Evolutionary conservation across 2,797 vertebrate genomes (phyloP), one percentile per base, ranked within the genome.

Genomic region (Lithobates sylvaticus): DNA sequence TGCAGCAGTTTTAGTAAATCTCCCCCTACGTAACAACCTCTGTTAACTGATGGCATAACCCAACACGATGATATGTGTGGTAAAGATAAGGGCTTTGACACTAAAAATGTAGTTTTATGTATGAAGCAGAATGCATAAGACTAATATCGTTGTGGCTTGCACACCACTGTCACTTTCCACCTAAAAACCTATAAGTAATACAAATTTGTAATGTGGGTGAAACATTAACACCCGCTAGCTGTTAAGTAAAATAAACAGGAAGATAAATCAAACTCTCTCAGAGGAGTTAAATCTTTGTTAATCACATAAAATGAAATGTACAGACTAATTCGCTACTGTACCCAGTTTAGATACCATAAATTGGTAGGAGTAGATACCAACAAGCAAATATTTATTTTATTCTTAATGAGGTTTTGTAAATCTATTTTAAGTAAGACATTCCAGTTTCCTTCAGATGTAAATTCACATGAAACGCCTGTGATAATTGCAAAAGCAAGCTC

Each of bases 361-460:
- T 27, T 26, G 36, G 15, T 21, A 80, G 27, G 64, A 68, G 77
- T 27, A 67, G 13, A 47, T 78, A 79, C 29, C 44, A 70, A n/a
- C 32, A 71, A 71, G 42, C 68, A 81, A 81, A 81, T 81, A 81
- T 81, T 71, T 71, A 81, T 71, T 54, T 58, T 34, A 15, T n/a
- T 42, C 26, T 47, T 80, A 80, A 80, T 80, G 26, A 80, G 27
- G 68, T 70, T 70, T 81, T 81, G 67, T 68, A 79, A 10, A 68
- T 21, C 54, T 16, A 23, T 29, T 78, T 44, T 6, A 67, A 21
- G 36, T 39, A 39, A 67, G 21, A 29, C 34, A 65, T 12, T 26
- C 23, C n/a, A 39, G 76, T 6, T 32, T 21, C 39, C 36, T 68
- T 29, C 36, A 16, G 16, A 32, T 29, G 44, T 47, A 79, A 67